These are phyloP conservation scores for Sebastes nivosus DNA, from an alignment of 2,797 vertebrate species.

Conservation along the genomic window DNA sequence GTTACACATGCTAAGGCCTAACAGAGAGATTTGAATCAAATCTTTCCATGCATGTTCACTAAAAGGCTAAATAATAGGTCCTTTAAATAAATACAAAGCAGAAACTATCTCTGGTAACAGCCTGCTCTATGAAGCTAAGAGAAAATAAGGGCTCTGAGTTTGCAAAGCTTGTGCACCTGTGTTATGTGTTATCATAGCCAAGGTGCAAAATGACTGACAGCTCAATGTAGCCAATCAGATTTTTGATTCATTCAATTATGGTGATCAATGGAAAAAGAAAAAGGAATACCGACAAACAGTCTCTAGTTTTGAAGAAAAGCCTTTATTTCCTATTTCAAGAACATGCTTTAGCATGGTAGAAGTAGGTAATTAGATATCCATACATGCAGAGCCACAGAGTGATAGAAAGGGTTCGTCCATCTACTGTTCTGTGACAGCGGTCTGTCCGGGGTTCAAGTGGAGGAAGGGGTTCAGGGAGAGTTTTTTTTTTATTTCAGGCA, in stretches of 20 bases:
- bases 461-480: constrained; percentile 34
- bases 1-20: constrained; percentile 62
- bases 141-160: background rate
- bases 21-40: constrained; percentile 55
- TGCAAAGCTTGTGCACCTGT: background rate
- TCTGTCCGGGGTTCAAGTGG: constrained; percentile 51
- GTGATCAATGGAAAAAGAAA: constrained; percentile 22
- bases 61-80: constrained; percentile 36
- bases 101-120: constrained; percentile 12
- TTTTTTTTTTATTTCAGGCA: constrained; percentile 42
- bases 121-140: constrained; percentile 6
- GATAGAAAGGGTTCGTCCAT: constrained; percentile 68
- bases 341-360: constrained; percentile 72
- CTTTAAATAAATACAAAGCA: constrained; percentile 55
- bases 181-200: background rate
- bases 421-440: constrained; percentile 64
- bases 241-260: background rate
- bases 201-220: constrained; percentile 13
- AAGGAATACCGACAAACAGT: constrained; percentile 69
- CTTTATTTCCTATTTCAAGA: constrained; percentile 85
- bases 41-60: constrained; percentile 33
- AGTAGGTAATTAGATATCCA: constrained; percentile 69
- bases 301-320: constrained; percentile 80
- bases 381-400: constrained; percentile 74
- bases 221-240: background rate